These are phyloP conservation scores for Heliornis fulica DNA, from an alignment of 2,113 vertebrate species.

Conservation along the genomic window DNA sequence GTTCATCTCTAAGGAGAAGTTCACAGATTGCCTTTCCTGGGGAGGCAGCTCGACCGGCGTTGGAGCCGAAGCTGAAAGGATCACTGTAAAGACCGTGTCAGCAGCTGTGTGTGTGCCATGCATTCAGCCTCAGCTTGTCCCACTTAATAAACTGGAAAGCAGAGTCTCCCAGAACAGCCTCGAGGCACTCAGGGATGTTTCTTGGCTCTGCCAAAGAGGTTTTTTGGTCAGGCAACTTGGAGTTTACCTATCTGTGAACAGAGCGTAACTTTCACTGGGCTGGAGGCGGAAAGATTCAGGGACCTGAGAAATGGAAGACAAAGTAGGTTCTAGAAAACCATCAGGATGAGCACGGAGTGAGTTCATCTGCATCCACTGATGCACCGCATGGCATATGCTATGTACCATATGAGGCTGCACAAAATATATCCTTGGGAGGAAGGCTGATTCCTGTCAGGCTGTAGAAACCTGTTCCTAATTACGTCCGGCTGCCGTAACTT, in stretches of 20 bases:
- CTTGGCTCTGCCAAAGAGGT: background rate
- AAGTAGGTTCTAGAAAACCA: background rate
- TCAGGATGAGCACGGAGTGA: background rate
- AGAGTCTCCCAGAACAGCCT: background rate
- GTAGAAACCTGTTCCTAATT: background rate
- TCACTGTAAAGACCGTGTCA: background rate
- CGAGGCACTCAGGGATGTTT: background rate
- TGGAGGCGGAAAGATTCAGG: background rate
- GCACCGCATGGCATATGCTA: background rate
- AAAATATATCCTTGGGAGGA: background rate
- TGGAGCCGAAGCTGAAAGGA: background rate
- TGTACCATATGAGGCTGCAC: background rate
- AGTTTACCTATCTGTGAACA: background rate
- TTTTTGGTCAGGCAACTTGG: background rate
- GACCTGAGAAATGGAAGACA: background rate
- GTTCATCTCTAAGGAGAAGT: background rate
- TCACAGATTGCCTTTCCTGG: background rate
- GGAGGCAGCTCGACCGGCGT: background rate
- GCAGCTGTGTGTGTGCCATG: background rate
- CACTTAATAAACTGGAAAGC: background rate
- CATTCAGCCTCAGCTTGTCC: background rate
- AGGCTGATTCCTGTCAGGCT: background rate
- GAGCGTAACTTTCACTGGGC: background rate
- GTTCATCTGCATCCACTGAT: background rate
- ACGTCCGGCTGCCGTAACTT: background rate